Percentiles rank a stretch among this genome's conserved stretches.
Evolutionary conservation across 1,140 invertebrate species (phyloP).

Genomic region (Eriocheir sinensis): DNA sequence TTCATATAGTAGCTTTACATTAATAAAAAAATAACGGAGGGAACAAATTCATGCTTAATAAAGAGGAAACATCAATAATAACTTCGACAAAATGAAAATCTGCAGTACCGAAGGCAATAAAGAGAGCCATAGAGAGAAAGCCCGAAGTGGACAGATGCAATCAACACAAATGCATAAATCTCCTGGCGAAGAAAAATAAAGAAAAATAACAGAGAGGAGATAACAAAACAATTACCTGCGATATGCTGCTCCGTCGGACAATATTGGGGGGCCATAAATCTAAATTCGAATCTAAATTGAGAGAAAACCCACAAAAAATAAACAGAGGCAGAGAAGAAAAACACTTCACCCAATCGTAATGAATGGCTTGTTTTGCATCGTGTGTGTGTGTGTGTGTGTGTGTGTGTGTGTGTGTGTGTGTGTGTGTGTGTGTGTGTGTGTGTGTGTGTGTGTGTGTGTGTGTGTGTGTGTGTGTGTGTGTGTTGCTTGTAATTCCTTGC

Average conservation of each 20-base stretch:
- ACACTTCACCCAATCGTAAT: not conserved
- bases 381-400: not conserved
- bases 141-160: not conserved
- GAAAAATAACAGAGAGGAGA: not conserved
- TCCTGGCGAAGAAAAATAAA: not conserved
- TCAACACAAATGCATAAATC: not conserved
- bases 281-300: constrained; percentile 26
- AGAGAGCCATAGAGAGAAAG: not conserved
- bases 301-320: not conserved
- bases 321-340: not conserved
- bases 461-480: not conserved
- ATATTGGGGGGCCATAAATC: constrained; percentile 2
- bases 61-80: too few relatives aligned
- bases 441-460: not conserved
- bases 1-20: too few relatives aligned
- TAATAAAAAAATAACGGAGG: too few relatives aligned
- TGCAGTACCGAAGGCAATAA: too few relatives aligned
- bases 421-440: not conserved
- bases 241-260: not conserved
- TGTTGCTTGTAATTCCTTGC: not conserved
- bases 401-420: not conserved
- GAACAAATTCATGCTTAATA: too few relatives aligned
- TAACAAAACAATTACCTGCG: constrained; percentile 5
- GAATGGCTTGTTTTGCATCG: constrained; percentile 5
- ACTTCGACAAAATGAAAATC: too few relatives aligned